Base-by-base conservation (phyloP, 2,888 invertebrate species). In the Aporophyla lueneburgensis region DNA sequence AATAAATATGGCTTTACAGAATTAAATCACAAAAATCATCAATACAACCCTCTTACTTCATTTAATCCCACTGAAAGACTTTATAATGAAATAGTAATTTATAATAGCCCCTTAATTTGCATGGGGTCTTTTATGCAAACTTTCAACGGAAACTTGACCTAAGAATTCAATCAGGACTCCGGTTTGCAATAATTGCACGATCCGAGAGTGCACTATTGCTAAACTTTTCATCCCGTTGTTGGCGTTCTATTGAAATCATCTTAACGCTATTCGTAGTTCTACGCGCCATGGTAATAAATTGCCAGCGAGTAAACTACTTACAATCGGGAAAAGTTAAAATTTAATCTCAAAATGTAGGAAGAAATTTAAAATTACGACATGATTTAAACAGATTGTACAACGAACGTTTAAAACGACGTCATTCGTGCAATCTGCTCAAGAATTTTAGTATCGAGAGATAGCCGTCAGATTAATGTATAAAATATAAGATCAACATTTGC, bases 161-260 rank as follows among this genome's bases (percentile, higher is more conserved):
- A 94, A 95, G 95, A 95, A 95, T 95, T 96, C 95, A 95, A 96
- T 95, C 95, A 95, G 92, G 92, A 94, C 91, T 95, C 89, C 74
- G 92, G 93, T 93, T 92, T 92, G 94, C 93, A 94, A 96, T 96
- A 95, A 96, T 95, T 95, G 94, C 93, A 89, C 92, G 92, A 93
- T 92, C 92, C 92, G 90, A 91, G 92, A 94, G 93, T 92, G 92
- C 92, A 94, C 93, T 94, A 94, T 93, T 93, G 93, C 92, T 89
- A 93, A 96, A 96, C 94, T 96, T 95, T 94, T 93, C 93, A 94
- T 81, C 74, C 91, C 92, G 92, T 94, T 94, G 93, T 95, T 93
- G 91, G 93, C 93, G 91, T 94, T 93, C 94, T 93, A 95, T 94
- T 95, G 94, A 94, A 95, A 94, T 95, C 94, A 95, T 95, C 94